Evolutionary conservation across 2,888 invertebrate species (phyloP).

Genomic region (Chydorus sphaericus): DNA sequence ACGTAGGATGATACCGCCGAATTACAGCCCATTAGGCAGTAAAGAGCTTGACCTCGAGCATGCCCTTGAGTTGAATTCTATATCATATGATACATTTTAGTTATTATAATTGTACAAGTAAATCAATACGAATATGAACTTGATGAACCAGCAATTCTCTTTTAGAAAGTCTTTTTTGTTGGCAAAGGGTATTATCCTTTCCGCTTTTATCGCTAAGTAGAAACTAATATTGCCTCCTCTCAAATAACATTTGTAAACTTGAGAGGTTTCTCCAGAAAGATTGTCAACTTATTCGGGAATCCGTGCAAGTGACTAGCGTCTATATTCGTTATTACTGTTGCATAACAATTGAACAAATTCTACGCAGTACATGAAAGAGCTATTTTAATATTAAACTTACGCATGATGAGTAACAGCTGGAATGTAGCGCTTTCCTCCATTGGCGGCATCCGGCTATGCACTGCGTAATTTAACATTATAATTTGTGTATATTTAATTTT

Average conservation of each 20-base stretch:
- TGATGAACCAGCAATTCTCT: not conserved
- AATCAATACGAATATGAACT: not conserved
- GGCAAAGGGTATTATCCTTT: not conserved
- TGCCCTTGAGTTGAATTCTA: constrained; percentile 2
- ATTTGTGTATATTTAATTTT: constrained; percentile 1
- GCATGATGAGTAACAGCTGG: constrained; percentile 63
- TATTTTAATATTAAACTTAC: constrained; percentile 45
- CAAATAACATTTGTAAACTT: not conserved
- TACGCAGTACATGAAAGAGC: not conserved
- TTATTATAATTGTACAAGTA: too few relatives aligned
- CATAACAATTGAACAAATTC: not conserved
- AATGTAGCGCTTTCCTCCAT: constrained; percentile 59
- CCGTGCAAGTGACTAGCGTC: too few relatives aligned
- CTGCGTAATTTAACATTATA: constrained; percentile 39
- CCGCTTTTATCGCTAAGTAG: not conserved
- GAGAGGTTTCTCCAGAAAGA: not conserved
- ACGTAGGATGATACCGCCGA: constrained; percentile 61
- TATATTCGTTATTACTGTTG: not conserved
- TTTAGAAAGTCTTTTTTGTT: not conserved
- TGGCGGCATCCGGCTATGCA: constrained; percentile 63
- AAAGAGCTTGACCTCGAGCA: constrained; percentile 38
- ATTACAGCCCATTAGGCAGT: constrained; percentile 69
- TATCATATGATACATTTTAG: not conserved
- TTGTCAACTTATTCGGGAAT: too few relatives aligned
- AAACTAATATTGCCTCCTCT: not conserved